A percentile compares a stretch with the other conserved stretches of the same genome.
phyloP scores from a whole-genome alignment of 2,797 vertebrate genomes.

The Synanceia verrucosa region DNA sequence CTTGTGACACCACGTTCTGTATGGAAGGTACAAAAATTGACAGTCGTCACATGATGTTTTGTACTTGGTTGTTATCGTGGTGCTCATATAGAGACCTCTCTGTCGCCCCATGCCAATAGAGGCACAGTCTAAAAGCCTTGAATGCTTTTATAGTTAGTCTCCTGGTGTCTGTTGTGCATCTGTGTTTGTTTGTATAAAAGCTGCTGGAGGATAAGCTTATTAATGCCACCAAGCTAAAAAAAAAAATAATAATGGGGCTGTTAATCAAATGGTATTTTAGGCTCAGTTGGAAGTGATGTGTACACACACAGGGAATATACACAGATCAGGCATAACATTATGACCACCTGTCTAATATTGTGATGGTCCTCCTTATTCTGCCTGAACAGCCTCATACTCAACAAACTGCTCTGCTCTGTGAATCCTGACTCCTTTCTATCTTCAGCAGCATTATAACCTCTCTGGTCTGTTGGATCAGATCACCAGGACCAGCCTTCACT shows the following conservation, averaged over 20 bases:
- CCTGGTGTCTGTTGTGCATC: slow-evolving; percentile 28
- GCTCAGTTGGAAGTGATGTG: slow-evolving; percentile 58
- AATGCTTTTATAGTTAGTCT: slow-evolving; percentile 49
- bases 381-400: too few relatives aligned
- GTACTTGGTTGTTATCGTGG: not conserved
- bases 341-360: too few relatives aligned
- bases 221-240: slow-evolving; percentile 47
- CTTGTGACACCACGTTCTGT: not conserved
- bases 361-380: too few relatives aligned
- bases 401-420: too few relatives aligned
- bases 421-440: too few relatives aligned
- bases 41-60: not conserved
- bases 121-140: slow-evolving; percentile 35
- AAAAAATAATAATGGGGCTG: slow-evolving; percentile 19
- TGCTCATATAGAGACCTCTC: slow-evolving; percentile 12
- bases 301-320: slow-evolving; percentile 17
- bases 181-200: slow-evolving; percentile 61
- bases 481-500: too few relatives aligned
- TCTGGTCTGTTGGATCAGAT: too few relatives aligned
- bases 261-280: slow-evolving; percentile 68
- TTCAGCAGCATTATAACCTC: too few relatives aligned
- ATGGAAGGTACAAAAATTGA: slow-evolving; percentile 2
- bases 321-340: too few relatives aligned
- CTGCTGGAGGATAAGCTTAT: slow-evolving; percentile 57
- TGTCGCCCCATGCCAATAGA: slow-evolving; percentile 18